Percentiles rank a stretch among this genome's conserved stretches.
These are phyloP conservation scores for Caracal caracal DNA, from an alignment of 2,113 vertebrate species.

Conservation along the genomic window DNA sequence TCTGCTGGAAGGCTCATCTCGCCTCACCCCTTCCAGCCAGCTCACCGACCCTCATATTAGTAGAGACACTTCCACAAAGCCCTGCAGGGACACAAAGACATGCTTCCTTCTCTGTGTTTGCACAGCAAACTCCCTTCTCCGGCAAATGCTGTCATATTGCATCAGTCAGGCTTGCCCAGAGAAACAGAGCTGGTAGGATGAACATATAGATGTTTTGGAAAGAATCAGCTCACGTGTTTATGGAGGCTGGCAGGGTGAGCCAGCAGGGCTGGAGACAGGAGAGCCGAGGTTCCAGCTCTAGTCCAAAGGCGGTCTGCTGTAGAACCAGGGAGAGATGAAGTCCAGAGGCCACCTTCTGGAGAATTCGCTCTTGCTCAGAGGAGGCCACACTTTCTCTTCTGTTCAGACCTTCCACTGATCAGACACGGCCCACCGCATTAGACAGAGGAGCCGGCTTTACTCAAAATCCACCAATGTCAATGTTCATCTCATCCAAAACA, in stretches of 20 bases:
- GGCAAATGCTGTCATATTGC: no score
- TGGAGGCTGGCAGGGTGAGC: neutral
- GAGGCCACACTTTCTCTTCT: neutral
- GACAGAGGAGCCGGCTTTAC: no score
- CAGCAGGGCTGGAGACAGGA: neutral
- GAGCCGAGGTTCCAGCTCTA: accelerated
- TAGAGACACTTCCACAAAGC: neutral
- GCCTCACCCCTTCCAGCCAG: neutral
- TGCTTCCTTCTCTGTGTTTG: neutral
- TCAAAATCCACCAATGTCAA: neutral
- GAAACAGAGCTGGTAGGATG: no score
- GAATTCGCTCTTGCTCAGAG: neutral
- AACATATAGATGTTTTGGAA: neutral
- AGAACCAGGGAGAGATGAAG: neutral
- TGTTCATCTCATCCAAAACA: neutral
- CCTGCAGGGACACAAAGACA: no score
- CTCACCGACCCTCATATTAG: no score
- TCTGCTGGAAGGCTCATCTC: neutral
- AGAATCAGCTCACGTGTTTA: neutral
- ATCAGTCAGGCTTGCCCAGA: neutral
- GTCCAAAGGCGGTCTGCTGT: neutral
- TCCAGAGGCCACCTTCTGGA: no score
- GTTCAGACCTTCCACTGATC: no score
- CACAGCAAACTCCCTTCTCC: neutral
- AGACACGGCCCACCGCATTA: no score